phyloP scores from a whole-genome alignment of 30 jellyfish, hydroid and myxozoan species.

The Cassiopea xamachana region DNA sequence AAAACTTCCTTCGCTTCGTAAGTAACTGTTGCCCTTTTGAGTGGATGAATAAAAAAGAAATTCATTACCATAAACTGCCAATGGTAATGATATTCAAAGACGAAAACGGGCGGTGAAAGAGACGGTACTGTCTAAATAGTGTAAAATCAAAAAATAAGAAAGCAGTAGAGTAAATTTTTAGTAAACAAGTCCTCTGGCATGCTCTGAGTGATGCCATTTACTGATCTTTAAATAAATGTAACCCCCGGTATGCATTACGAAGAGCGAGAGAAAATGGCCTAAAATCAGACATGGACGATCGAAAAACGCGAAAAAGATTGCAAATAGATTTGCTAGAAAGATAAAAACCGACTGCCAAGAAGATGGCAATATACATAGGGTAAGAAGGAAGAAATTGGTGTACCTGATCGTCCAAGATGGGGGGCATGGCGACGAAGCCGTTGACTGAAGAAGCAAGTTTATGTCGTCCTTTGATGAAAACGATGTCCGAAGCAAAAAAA shows the following conservation, averaged over 20 bases:
- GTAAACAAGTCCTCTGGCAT: background rate
- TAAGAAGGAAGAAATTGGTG: slow-evolving; percentile 34
- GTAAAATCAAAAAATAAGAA: background rate
- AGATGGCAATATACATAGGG: background rate
- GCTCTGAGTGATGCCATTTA: slow-evolving; percentile 1
- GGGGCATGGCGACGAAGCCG: slow-evolving; percentile 77
- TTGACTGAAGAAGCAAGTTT: slow-evolving; percentile 34
- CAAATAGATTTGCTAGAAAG: background rate
- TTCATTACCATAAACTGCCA: background rate
- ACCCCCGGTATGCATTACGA: slow-evolving; percentile 61
- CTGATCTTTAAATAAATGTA: background rate
- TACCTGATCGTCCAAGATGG: slow-evolving; percentile 81
- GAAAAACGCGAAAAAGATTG: slow-evolving; percentile 12
- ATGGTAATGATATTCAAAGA: background rate
- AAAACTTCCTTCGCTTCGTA: background rate
- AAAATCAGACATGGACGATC: slow-evolving; percentile 50
- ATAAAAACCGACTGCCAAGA: background rate
- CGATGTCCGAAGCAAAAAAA: slow-evolving; percentile 38
- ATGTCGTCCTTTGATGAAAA: slow-evolving; percentile 40
- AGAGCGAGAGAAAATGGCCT: slow-evolving; percentile 50
- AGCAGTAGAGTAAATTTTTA: background rate
- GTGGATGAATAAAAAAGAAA: background rate
- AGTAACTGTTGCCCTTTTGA: background rate
- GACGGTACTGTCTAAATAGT: background rate
- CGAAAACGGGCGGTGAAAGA: slow-evolving; percentile 38